Conservation (phyloP, 2,797 vertebrate genomes). For the Bryconaethiops microstoma region DNA sequence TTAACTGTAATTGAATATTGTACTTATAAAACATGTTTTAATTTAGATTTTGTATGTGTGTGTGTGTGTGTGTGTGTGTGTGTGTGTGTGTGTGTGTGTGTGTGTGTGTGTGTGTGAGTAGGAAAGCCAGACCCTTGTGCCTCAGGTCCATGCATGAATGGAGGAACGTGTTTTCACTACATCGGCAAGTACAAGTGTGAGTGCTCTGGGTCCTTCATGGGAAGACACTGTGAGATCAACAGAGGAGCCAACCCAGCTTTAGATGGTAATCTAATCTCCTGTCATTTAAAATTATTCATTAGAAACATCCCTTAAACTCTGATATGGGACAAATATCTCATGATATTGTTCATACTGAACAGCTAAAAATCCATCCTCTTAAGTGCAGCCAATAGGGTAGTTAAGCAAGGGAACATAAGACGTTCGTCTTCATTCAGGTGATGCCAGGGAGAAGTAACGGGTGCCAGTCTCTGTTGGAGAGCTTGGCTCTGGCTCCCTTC, state of each 20-base stretch:
- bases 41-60: not conserved
- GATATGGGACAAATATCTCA: constrained; percentile 20
- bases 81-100: too few relatives aligned
- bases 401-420: constrained; percentile 24
- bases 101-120: constrained; percentile 65
- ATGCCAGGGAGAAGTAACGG: constrained; percentile 43
- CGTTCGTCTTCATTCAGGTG: constrained; percentile 37
- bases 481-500: constrained; percentile 33
- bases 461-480: constrained; percentile 46
- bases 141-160: constrained; percentile 92
- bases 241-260: constrained; percentile 58
- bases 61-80: too few relatives aligned
- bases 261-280: constrained; percentile 65
- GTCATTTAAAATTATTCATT: not conserved
- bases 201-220: constrained; percentile 84
- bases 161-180: constrained; percentile 97
- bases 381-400: constrained; percentile 33
- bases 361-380: constrained; percentile 31
- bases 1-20: not conserved
- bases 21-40: not conserved
- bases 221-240: constrained; percentile 90
- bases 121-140: constrained; percentile 95
- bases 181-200: constrained; percentile 99
- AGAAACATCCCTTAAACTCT: constrained; percentile 4
- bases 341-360: constrained; percentile 1